Evolutionary conservation across 1,140 invertebrate genomes (phyloP), one percentile per base, ranked within the genome.

Genomic region (Drosophila biarmipes): DNA sequence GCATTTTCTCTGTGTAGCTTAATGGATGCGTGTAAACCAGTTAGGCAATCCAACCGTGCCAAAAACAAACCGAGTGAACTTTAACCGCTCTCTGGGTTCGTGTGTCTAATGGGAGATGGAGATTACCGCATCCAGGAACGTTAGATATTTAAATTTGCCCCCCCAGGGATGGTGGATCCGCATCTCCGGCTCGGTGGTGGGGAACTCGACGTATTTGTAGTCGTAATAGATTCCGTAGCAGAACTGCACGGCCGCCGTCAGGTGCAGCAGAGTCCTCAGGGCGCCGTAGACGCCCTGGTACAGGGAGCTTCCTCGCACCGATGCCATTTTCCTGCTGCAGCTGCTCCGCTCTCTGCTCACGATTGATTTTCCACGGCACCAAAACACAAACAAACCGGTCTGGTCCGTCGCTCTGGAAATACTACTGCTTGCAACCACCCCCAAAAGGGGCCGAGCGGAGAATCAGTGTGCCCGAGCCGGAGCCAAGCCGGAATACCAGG

Each of bases 61-160:
- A 31, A 59, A 48, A 31, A 38, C n/a, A 8, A 49, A 17, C 15
- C 7, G 57, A 24, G 27, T 51, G 51, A 68, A 68, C 62, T 76
- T 76, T 76, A 61, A 34, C 35, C 19, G 12, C 17, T 8, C 11
- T 14, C 6, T 17, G 10, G 6, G 24, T 35, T 53, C 58, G 58
- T 64, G 45, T 21, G 34, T 34, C 37, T 62, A 53, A 53, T 62
- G 35, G 11, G n/a, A 42, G 58, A 52, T 94, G n/a, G 27, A 42
- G 45, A 67, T 94, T 94, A 98, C 96, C 92, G 95, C 96, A 94
- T 97, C 93, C 94, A 96, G 95, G 85, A 96, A 97, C 21, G 97
- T 98, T 57, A 98, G 93, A 92, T 96, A 98, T 93, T 97, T 97
- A 63, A 97, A 95, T 93, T 97, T 97, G 73, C 96, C 96, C 57